phyloP scores from a whole-genome alignment of 2,797 vertebrate genomes.

The Anabas testudineus region DNA sequence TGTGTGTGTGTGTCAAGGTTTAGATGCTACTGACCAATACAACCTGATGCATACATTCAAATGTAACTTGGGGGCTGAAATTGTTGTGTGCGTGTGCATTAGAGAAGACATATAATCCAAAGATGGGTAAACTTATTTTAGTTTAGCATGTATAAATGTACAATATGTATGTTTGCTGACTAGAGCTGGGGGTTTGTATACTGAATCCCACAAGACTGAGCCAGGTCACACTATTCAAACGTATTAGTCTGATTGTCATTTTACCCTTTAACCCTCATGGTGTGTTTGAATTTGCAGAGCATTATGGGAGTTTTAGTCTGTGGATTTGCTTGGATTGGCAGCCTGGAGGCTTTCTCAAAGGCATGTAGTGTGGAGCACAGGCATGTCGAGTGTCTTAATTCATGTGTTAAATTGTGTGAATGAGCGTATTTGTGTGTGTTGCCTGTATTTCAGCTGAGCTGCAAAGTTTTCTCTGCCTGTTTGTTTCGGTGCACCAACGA shows the following conservation, averaged over 20 bases:
- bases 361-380: conserved; percentile 23
- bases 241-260: not conserved
- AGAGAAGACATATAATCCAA: not conserved
- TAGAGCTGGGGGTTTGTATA: not conserved
- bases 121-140: not conserved
- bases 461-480: not conserved
- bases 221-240: not conserved
- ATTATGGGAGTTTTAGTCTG: conserved; percentile 23
- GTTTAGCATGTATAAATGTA: not conserved
- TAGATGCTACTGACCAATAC: not conserved
- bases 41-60: conserved; percentile 21
- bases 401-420: conserved; percentile 17
- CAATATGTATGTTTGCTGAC: not conserved
- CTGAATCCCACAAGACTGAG: no score
- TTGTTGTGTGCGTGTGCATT: not conserved
- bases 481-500: conserved; percentile 16
- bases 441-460: not conserved
- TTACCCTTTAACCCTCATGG: conserved; percentile 3
- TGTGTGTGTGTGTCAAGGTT: conserved; percentile 16
- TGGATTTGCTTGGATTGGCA: conserved; percentile 27
- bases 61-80: conserved; percentile 16
- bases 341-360: conserved; percentile 37
- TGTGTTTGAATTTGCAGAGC: conserved; percentile 14
- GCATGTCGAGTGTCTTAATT: conserved; percentile 6
- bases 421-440: not conserved